Evolutionary conservation across 2,113 vertebrate genomes (phyloP).

Genomic region (Apteryx owenii): DNA sequence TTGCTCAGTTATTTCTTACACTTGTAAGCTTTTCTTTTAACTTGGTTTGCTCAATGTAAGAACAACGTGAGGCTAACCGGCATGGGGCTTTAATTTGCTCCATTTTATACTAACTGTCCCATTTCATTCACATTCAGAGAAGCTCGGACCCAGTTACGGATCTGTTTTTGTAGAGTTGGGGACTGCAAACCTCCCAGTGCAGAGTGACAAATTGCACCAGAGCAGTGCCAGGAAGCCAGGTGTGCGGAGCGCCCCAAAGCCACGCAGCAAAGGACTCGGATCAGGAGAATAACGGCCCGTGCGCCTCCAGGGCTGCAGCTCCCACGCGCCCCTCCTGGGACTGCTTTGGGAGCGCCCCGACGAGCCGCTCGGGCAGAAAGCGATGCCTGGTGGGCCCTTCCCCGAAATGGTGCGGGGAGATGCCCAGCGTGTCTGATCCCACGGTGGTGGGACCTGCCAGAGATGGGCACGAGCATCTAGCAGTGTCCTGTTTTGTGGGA

Average conservation of each 20-base stretch:
- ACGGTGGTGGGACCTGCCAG: not conserved
- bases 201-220: fast-evolving
- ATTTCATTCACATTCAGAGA: not conserved
- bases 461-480: not conserved
- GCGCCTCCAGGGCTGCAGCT: not conserved
- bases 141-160: not conserved
- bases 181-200: fast-evolving
- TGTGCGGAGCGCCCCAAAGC: fast-evolving
- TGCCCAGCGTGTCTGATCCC: not conserved
- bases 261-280: not conserved
- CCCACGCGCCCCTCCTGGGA: not conserved
- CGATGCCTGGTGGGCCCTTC: fast-evolving
- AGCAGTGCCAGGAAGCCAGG: not conserved
- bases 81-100: not conserved
- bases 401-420: not conserved
- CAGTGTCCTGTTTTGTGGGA: not conserved
- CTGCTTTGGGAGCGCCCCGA: fast-evolving
- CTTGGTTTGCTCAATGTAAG: not conserved
- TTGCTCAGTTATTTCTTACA: not conserved
- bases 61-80: not conserved
- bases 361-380: not conserved
- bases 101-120: not conserved
- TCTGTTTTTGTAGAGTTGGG: not conserved
- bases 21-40: not conserved
- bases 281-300: fast-evolving